Conservation (phyloP, 2,113 vertebrate species). For the Python bivittatus region DNA sequence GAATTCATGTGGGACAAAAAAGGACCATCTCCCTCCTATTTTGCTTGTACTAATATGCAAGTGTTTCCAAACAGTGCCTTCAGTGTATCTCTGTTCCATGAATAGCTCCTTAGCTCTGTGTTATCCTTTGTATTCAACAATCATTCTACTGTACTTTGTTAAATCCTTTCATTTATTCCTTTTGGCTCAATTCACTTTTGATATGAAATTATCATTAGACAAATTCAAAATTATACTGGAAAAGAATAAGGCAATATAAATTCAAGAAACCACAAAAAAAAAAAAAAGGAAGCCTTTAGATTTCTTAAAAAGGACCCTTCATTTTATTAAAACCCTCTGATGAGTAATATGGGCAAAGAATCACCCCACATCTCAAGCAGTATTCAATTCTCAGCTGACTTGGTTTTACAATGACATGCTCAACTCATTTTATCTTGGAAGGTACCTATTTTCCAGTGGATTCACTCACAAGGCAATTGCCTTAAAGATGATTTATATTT, state of each 20-base stretch:
- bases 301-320: conserved; percentile 20
- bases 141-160: conserved; percentile 57
- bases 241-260: conserved; percentile 55
- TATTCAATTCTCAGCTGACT: conserved; percentile 25
- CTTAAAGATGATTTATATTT: conserved; percentile 50
- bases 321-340: background rate
- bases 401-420: conserved; percentile 20
- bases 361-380: background rate
- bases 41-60: conserved; percentile 32
- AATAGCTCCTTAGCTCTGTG: conserved; percentile 44
- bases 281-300: background rate
- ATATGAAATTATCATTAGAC: conserved; percentile 64
- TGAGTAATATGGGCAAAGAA: background rate
- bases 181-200: conserved; percentile 50
- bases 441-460: conserved; percentile 35
- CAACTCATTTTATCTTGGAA: conserved; percentile 20
- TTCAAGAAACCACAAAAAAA: background rate
- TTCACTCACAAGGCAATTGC: conserved; percentile 51
- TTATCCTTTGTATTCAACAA: conserved; percentile 50
- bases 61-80: conserved; percentile 55
- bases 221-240: conserved; percentile 56
- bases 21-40: conserved; percentile 40
- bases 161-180: conserved; percentile 41
- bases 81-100: conserved; percentile 53
- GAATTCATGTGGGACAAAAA: conserved; percentile 43